Base-by-base conservation (phyloP, 1,140 invertebrate species). In the Cyrtorhinus lividipennis region DNA sequence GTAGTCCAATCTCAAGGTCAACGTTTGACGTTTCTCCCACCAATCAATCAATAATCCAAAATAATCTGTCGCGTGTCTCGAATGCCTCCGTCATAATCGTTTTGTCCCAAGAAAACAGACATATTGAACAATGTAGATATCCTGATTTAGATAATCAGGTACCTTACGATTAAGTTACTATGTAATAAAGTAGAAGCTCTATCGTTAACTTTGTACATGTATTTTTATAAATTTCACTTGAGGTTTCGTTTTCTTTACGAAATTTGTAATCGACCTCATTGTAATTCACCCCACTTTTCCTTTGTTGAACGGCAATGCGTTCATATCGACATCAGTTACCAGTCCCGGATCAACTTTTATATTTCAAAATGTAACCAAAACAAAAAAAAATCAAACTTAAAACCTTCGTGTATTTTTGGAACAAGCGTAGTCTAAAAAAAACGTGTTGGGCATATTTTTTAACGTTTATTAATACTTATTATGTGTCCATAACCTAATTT, bases 121-220 rank as follows among this genome's bases (percentile, higher is more conserved):
- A 8, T 5, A 22, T 53, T 53, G 20, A 53, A 53, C 8, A 13
- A 13, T 8, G 10, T 53, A 20, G 8, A 53, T 15, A 53, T 10
- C 48, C 10, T 53, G 10, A 53, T 15, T 15, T 15, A 53, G 20
- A 20, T 13, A 20, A 53, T 13, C 5, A 22, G 48, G 5, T 15
- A 53, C 10, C 12, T 53, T 10, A 13, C 48, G 5, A 53, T 53
- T 44, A 10, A 44, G 48, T 53, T 53, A 12, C 10, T 5, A 22
- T n/a, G n/a, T n/a, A n/a, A n/a, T n/a, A n/a, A n/a, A n/a, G n/a
- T 53, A 15, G 48, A 22, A 53, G 20, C 48, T 44, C 20, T 53
- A 20, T 53, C 20, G 48, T 53, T 53, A 53, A 13, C 10, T 53
- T 53, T 53, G 48, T 53, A 53, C 48, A 53, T 53, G 20, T 53